Evolutionary conservation across 2,113 vertebrate genomes (phyloP).

Genomic region (Rousettus leschenaultii): DNA sequence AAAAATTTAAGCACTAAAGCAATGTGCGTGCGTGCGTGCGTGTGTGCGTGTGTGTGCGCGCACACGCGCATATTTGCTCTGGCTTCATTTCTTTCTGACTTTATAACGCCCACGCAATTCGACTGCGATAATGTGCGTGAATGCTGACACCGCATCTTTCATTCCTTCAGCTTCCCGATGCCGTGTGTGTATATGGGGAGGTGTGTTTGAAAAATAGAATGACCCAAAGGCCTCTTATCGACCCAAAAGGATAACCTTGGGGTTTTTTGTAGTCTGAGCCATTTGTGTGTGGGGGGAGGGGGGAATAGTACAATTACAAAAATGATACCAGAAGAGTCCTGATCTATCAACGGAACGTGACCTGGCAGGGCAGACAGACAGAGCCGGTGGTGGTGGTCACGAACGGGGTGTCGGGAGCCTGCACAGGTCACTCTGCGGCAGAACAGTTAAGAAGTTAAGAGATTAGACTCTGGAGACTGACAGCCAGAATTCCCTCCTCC

Average conservation of each 20-base stretch:
- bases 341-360: fast-evolving
- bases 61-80: background rate
- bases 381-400: background rate
- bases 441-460: background rate
- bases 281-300: too few species aligned
- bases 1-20: background rate
- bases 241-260: too few species aligned
- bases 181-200: background rate
- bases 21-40: background rate
- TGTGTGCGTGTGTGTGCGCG: too few species aligned
- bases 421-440: background rate
- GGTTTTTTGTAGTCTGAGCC: background rate
- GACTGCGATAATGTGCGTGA: background rate
- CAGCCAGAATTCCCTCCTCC: background rate
- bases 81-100: background rate
- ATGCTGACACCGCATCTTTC: background rate
- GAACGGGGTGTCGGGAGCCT: fast-evolving
- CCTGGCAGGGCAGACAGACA: background rate
- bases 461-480: background rate
- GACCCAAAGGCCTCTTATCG: background rate
- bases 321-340: background rate
- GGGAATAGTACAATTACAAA: background rate
- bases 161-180: background rate
- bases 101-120: background rate
- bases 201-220: background rate